Evolutionary conservation across 1,140 invertebrate species (phyloP).

Genomic region (Phymorhynchus buccinoides): DNA sequence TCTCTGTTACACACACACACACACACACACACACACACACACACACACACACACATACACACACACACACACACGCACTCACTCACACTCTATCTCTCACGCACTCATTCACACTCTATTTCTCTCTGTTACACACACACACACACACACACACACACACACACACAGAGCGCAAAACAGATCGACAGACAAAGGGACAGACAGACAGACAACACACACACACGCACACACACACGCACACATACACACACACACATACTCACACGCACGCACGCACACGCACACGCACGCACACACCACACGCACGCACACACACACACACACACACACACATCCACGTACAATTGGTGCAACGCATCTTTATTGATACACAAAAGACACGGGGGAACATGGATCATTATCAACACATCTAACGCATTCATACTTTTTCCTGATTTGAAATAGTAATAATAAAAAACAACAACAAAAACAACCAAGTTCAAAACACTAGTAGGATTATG

Average conservation of each 20-base stretch:
- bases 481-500: too few relatives aligned
- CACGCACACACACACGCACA: too few relatives aligned
- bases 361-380: background rate
- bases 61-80: slow-evolving; percentile 25
- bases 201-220: too few relatives aligned
- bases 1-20: background rate
- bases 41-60: slow-evolving; percentile 29
- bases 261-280: slow-evolving; percentile 9
- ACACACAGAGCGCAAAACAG: background rate
- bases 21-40: slow-evolving; percentile 21
- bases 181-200: background rate
- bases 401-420: too few relatives aligned
- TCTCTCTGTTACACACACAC: background rate
- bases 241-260: too few relatives aligned
- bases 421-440: too few relatives aligned
- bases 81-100: background rate
- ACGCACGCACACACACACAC: too few relatives aligned
- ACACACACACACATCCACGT: too few relatives aligned
- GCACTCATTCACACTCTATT: background rate
- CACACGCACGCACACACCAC: slow-evolving; percentile 8
- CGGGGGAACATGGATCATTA: too few relatives aligned
- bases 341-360: background rate
- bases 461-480: too few relatives aligned
- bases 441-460: too few relatives aligned
- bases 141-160: slow-evolving; percentile 3